These are phyloP conservation scores for Apantesis nais DNA, from an alignment of 2,888 invertebrate genomes.

Conservation along the genomic window DNA sequence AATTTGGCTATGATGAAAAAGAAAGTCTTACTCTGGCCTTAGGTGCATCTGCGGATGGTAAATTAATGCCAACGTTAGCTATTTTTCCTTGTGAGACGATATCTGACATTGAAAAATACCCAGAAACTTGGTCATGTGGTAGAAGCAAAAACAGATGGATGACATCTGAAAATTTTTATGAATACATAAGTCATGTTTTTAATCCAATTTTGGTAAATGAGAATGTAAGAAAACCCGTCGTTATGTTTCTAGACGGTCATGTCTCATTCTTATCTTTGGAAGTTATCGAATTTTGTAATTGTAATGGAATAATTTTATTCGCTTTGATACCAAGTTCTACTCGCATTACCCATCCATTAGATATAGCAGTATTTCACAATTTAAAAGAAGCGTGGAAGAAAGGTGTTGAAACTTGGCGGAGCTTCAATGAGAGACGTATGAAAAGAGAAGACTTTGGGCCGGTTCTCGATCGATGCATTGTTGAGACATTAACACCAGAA, in stretches of 20 bases:
- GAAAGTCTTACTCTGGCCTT: slow-evolving; percentile 20
- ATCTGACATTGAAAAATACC: slow-evolving; percentile 20
- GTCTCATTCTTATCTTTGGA: slow-evolving; percentile 20
- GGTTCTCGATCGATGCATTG: slow-evolving; percentile 21
- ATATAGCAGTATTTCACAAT: slow-evolving; percentile 22
- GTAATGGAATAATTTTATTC: slow-evolving; percentile 22
- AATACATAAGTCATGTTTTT: slow-evolving; percentile 20
- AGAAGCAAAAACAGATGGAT: slow-evolving; percentile 26
- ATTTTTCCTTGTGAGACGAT: slow-evolving; percentile 23
- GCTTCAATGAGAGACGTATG: slow-evolving; percentile 12
- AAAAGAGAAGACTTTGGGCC: slow-evolving; percentile 22
- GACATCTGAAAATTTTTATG: slow-evolving; percentile 24
- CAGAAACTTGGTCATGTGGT: slow-evolving; percentile 21
- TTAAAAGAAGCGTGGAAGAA: slow-evolving; percentile 20
- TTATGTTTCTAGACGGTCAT: slow-evolving; percentile 25
- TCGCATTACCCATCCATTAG: slow-evolving; percentile 13
- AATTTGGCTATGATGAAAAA: slow-evolving; percentile 17
- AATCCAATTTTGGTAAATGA: slow-evolving; percentile 19
- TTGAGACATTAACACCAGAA: slow-evolving; percentile 17
- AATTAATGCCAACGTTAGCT: slow-evolving; percentile 23
- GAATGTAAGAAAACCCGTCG: slow-evolving; percentile 14
- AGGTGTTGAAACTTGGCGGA: slow-evolving; percentile 11
- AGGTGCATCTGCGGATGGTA: slow-evolving; percentile 24
- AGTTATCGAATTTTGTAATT: slow-evolving; percentile 22
- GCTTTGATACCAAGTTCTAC: slow-evolving; percentile 24